These are phyloP conservation scores for Pristionchus japonicus DNA, from an alignment of 2,888 invertebrate species.

Conservation along the genomic window DNA sequence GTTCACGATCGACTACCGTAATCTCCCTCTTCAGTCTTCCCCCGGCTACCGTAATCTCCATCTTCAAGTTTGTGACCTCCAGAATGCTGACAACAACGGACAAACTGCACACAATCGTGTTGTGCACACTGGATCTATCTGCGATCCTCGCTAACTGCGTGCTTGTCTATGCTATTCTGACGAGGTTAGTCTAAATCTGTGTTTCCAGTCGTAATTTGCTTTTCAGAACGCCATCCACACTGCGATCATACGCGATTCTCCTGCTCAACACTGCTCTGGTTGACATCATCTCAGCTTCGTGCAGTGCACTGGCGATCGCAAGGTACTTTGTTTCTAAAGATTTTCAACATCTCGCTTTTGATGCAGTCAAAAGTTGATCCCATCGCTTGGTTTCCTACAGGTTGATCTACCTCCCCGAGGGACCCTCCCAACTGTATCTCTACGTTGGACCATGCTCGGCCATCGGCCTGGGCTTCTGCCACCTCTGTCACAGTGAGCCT, in stretches of 20 bases:
- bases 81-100: neutral
- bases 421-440: neutral
- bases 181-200: neutral
- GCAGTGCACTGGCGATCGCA: neutral
- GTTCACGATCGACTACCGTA: neutral
- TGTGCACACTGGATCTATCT: neutral
- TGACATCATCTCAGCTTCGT: neutral
- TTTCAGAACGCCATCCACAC: neutral
- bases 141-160: neutral
- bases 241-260: neutral
- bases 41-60: neutral
- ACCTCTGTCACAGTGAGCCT: neutral
- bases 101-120: neutral
- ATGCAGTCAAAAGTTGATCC: no score
- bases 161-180: neutral
- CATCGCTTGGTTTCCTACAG: no score
- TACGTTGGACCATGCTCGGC: neutral
- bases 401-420: neutral
- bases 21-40: neutral
- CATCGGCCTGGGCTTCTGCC: neutral
- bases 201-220: neutral
- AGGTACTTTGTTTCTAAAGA: neutral
- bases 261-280: neutral
- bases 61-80: neutral
- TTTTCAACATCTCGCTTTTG: neutral